Percentiles rank a stretch among this genome's conserved stretches.
These are phyloP conservation scores for Gymnosoma rotundatum DNA, from an alignment of 2,888 invertebrate genomes.

Conservation along the genomic window DNA sequence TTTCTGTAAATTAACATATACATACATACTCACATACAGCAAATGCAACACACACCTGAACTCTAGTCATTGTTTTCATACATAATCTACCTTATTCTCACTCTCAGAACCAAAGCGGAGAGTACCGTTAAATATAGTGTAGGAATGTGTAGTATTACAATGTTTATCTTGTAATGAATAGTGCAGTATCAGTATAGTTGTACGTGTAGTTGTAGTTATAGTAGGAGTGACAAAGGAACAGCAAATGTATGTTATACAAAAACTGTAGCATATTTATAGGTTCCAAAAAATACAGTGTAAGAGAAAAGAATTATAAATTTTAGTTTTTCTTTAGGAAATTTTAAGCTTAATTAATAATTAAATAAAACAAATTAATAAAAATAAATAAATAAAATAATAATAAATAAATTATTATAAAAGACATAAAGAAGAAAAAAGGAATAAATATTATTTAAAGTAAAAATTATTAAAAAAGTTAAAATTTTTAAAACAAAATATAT, in stretches of 20 bases:
- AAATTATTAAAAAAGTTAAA: no score
- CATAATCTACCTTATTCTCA: background rate
- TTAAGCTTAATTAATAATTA: background rate
- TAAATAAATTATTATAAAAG: no score
- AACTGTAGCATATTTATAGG: conserved; percentile 43
- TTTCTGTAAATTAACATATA: conserved; percentile 15
- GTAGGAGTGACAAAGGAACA: conserved; percentile 48
- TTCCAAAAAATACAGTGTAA: conserved; percentile 14
- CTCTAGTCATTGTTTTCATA: background rate
- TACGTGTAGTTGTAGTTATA: conserved; percentile 18
- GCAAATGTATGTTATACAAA: conserved; percentile 50
- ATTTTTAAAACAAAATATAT: no score
- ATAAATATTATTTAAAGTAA: no score
- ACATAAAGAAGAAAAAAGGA: no score
- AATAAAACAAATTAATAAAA: background rate
- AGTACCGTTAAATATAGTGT: background rate
- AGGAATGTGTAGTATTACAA: conserved; percentile 11
- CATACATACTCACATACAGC: background rate
- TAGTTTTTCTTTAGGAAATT: background rate
- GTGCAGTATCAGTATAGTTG: background rate
- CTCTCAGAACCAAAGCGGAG: background rate
- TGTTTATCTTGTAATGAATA: conserved; percentile 24
- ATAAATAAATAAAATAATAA: no score
- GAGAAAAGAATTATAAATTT: background rate
- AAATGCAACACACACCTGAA: background rate